A percentile compares a stretch with the other conserved stretches of the same genome.
These are phyloP conservation scores for Psephotus haematonotus DNA, from an alignment of 2,113 vertebrate genomes.

Conservation along the genomic window DNA sequence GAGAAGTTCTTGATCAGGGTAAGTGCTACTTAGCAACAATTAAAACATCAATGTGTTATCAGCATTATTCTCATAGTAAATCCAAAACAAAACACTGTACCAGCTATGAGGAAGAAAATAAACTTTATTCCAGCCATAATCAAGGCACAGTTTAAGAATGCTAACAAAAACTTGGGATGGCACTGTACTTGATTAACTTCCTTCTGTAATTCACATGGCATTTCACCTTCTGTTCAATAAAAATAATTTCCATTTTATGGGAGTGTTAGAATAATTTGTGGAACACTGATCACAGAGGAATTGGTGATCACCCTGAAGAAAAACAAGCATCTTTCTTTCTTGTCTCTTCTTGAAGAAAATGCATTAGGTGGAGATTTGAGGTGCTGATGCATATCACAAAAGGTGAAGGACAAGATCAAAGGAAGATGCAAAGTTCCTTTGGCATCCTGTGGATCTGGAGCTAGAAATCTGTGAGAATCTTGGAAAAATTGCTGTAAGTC, in stretches of 20 bases:
- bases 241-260: not conserved
- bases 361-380: not conserved
- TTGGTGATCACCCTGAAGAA: not conserved
- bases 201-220: not conserved
- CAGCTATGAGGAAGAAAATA: not conserved
- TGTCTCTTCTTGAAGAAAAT: not conserved
- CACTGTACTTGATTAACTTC: not conserved
- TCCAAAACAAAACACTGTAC: not conserved
- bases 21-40: not conserved
- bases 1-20: not conserved
- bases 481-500: not conserved
- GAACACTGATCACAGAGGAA: not conserved
- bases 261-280: not conserved
- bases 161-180: not conserved
- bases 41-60: not conserved
- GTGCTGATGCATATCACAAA: not conserved
- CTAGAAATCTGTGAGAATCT: not conserved
- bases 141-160: not conserved
- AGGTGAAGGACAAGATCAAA: not conserved
- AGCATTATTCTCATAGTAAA: not conserved
- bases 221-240: not conserved
- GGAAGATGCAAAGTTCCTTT: not conserved
- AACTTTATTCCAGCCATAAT: not conserved
- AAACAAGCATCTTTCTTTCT: not conserved
- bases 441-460: not conserved